Evolutionary conservation across 2,113 vertebrate species (phyloP).

Genomic region (Pterocles gutturalis): DNA sequence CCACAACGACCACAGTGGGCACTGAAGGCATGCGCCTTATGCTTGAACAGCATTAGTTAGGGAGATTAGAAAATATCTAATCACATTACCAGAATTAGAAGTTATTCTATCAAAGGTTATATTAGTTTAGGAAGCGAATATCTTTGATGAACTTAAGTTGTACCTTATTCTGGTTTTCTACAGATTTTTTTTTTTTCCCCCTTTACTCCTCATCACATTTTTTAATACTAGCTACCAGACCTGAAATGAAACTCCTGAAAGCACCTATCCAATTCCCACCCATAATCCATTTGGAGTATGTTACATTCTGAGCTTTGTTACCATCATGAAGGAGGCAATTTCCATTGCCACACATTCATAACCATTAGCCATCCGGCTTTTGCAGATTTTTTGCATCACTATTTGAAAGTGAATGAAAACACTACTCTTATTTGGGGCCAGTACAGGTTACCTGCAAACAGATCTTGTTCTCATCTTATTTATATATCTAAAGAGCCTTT

Average conservation of each 20-base stretch:
- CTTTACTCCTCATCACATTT: background rate
- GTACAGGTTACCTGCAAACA: background rate
- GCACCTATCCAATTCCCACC: background rate
- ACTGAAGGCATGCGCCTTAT: background rate
- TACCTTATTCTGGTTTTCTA: background rate
- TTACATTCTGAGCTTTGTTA: background rate
- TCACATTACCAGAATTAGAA: background rate
- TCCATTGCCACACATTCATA: background rate
- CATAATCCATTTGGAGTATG: background rate
- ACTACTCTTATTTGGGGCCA: background rate
- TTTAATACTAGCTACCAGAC: background rate
- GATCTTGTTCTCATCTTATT: background rate
- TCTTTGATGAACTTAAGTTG: background rate
- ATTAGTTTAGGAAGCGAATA: background rate
- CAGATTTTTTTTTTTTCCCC: background rate
- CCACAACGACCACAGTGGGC: fast-evolving
- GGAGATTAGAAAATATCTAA: background rate
- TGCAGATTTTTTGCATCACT: background rate
- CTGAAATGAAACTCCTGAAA: background rate
- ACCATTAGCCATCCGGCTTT: background rate
- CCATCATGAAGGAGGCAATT: background rate
- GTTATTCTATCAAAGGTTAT: background rate
- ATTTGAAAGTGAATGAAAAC: background rate
- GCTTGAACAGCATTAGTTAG: background rate
- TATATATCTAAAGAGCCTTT: background rate